phyloP scores from a whole-genome alignment of 2,888 invertebrate genomes.

The Cerceris ruficornis region DNA sequence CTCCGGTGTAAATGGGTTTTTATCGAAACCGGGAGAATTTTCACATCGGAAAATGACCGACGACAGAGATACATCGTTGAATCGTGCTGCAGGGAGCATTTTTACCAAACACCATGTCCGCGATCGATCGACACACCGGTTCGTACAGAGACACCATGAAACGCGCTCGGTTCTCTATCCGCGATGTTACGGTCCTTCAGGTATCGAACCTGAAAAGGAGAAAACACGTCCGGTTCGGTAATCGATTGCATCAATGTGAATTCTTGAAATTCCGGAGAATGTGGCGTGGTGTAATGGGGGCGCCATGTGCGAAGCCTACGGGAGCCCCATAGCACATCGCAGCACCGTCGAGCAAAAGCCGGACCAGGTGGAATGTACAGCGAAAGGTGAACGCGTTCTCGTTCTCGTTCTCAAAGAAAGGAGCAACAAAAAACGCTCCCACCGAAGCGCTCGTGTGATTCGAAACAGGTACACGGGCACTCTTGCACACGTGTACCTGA shows the following conservation, averaged over 20 bases:
- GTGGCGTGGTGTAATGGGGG: slow-evolving; percentile 40
- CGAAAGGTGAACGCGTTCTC: slow-evolving; percentile 72
- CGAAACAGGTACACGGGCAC: slow-evolving; percentile 26
- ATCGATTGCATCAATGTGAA: slow-evolving; percentile 65
- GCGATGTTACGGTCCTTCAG: neutral
- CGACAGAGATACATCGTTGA: neutral
- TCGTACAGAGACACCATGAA: neutral
- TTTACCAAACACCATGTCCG: neutral
- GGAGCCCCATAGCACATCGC: slow-evolving; percentile 45
- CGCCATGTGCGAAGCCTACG: slow-evolving; percentile 47
- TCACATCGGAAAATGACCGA: neutral
- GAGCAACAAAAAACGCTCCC: slow-evolving; percentile 55
- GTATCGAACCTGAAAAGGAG: slow-evolving; percentile 44
- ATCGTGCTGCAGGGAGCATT: neutral
- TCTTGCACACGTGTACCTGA: slow-evolving; percentile 22
- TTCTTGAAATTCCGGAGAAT: slow-evolving; percentile 60
- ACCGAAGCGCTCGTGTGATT: slow-evolving; percentile 33
- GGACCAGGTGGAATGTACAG: slow-evolving; percentile 59
- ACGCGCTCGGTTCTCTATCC: neutral
- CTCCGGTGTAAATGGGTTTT: neutral
- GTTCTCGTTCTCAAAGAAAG: slow-evolving; percentile 60
- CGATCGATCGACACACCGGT: neutral
- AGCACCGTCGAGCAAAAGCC: slow-evolving; percentile 32
- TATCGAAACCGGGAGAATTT: neutral
- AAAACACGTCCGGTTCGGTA: slow-evolving; percentile 63